Evolutionary conservation across 2,113 vertebrate species (phyloP).

Genomic region (Gymnobelideus leadbeateri): DNA sequence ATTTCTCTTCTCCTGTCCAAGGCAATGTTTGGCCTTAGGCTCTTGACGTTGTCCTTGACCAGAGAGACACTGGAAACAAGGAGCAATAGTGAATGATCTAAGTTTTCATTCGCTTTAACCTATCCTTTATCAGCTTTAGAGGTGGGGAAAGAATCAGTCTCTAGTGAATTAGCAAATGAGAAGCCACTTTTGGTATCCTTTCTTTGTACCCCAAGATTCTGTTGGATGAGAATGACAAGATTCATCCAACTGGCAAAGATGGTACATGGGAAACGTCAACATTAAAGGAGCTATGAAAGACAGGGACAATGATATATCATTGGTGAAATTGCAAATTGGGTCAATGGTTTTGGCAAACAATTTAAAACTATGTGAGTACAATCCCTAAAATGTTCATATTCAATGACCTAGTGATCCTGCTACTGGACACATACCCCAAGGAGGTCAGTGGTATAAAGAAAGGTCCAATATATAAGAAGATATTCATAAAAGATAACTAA

Average conservation of each 20-base stretch:
- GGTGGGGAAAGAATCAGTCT: neutral
- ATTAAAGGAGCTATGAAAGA: neutral
- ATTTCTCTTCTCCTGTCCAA: neutral
- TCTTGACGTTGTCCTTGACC: neutral
- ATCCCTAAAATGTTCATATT: neutral
- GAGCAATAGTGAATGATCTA: neutral
- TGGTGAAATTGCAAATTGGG: neutral
- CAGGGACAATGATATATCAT: neutral
- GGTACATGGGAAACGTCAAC: neutral
- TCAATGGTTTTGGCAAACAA: neutral
- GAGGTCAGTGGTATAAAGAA: neutral
- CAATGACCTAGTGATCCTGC: neutral
- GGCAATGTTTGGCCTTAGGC: neutral
- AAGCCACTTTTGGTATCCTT: neutral
- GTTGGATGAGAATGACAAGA: neutral
- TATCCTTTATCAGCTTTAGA: neutral
- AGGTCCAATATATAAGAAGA: neutral
- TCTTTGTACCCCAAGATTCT: neutral
- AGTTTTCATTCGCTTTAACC: neutral
- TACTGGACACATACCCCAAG: neutral
- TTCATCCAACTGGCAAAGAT: neutral
- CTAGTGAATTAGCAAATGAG: neutral
- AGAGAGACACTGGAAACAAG: neutral
- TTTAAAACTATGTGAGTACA: neutral
- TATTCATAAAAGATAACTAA: neutral